A percentile compares a stretch with the other conserved stretches of the same genome.
Evolutionary conservation across 2,888 invertebrate species (phyloP).

Genomic region (Nemapogon koenigi): DNA sequence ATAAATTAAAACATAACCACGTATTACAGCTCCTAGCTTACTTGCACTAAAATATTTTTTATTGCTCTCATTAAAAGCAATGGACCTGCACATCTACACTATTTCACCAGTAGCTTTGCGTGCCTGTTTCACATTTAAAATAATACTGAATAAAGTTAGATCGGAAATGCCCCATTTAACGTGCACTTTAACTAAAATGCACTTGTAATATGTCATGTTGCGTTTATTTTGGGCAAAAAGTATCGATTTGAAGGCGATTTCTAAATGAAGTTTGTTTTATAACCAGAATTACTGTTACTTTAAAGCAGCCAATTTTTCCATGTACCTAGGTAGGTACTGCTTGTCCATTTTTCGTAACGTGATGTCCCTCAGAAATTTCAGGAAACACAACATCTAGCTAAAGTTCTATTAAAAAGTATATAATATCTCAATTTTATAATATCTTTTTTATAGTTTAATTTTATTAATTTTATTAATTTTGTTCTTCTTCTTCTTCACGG

Average conservation of each 20-base stretch:
- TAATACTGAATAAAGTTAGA: slow-evolving; percentile 6
- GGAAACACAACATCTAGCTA: no score
- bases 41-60: slow-evolving; percentile 8
- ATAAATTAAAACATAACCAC: slow-evolving; percentile 2
- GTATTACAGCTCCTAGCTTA: slow-evolving; percentile 4
- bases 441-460: no score
- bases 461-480: no score
- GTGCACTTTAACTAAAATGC: slow-evolving; percentile 7
- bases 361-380: no score
- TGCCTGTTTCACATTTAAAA: slow-evolving; percentile 5
- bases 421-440: no score
- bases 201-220: slow-evolving; percentile 20
- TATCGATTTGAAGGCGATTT: slow-evolving; percentile 35
- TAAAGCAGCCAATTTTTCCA: no score
- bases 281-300: no score
- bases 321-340: no score
- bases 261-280: no score
- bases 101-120: slow-evolving; percentile 6
- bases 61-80: slow-evolving; percentile 7
- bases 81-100: slow-evolving; percentile 4
- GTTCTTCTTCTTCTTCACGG: no score
- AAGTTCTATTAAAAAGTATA: no score
- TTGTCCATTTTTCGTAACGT: no score
- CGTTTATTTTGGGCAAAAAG: slow-evolving; percentile 25
- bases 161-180: slow-evolving; percentile 10